phyloP scores from a whole-genome alignment of 2,797 vertebrate species.

The Melanotaenia trifasciata region DNA sequence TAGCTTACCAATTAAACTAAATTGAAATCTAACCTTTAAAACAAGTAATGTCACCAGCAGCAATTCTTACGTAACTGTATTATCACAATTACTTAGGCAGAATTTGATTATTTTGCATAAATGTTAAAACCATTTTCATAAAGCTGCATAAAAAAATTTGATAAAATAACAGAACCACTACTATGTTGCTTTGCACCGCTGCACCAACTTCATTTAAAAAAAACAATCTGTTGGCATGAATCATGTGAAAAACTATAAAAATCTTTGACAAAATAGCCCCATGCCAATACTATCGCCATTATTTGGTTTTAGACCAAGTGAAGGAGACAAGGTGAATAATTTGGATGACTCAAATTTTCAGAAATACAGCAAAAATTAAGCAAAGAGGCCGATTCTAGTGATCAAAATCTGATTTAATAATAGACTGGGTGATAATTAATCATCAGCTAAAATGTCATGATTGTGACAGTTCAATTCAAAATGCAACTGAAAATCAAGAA shows the following conservation, averaged over 20 bases:
- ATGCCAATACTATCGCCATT: too few relatives aligned
- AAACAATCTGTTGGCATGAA: background rate
- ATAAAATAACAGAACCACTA: background rate
- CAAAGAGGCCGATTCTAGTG: too few relatives aligned
- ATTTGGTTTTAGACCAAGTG: too few relatives aligned
- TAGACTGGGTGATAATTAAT: too few relatives aligned
- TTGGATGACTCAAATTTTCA: too few relatives aligned
- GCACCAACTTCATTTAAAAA: background rate
- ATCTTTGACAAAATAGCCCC: too few relatives aligned
- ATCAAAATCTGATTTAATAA: too few relatives aligned
- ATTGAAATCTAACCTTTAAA: background rate
- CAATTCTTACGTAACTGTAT: background rate
- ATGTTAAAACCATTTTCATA: background rate
- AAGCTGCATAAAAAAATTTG: background rate
- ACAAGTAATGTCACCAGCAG: background rate
- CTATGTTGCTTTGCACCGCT: background rate
- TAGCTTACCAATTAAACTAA: background rate
- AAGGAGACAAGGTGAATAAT: too few relatives aligned
- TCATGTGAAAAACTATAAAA: too few relatives aligned
- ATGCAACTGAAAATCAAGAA: background rate
- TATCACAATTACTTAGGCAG: background rate
- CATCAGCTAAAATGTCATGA: background rate
- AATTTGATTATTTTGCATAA: background rate
- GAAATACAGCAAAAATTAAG: too few relatives aligned
- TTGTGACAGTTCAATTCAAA: background rate